A percentile compares a stretch with the other conserved stretches of the same genome.
Evolutionary conservation across 2,113 vertebrate species (phyloP).

Genomic region (Bombycilla garrulus): DNA sequence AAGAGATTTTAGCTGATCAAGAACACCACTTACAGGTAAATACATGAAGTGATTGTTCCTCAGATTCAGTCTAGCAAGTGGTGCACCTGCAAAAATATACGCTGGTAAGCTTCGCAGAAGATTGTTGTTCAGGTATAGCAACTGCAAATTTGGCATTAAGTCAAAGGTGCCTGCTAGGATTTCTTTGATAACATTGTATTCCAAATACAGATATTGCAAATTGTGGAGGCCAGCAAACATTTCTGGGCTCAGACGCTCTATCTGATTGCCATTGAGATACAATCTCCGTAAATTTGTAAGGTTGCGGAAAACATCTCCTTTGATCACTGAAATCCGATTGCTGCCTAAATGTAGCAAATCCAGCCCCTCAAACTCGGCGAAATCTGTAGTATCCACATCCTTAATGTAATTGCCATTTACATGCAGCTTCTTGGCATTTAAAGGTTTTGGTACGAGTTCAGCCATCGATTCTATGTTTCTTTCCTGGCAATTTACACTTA

Average conservation of each 20-base stretch:
- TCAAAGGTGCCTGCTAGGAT: constrained; percentile 94
- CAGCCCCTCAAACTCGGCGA: constrained; percentile 91
- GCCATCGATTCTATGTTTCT: constrained; percentile 87
- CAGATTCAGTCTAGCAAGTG: constrained; percentile 91
- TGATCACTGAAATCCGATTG: constrained; percentile 88
- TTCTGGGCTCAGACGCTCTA: constrained; percentile 91
- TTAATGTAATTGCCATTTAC: constrained; percentile 93
- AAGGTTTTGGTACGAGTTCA: constrained; percentile 87
- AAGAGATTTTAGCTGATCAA: constrained; percentile 91
- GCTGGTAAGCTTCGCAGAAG: constrained; percentile 91
- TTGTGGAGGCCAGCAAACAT: constrained; percentile 95
- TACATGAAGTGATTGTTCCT: constrained; percentile 99
- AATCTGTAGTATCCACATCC: constrained; percentile 86
- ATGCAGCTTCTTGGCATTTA: constrained; percentile 94
- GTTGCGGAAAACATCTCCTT: constrained; percentile 90
- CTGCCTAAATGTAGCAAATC: constrained; percentile 95
- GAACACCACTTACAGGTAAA: constrained; percentile 93
- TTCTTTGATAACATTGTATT: constrained; percentile 98
- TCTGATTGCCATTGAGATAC: constrained; percentile 95
- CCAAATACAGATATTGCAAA: constrained; percentile 95
- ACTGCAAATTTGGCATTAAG: constrained; percentile 92
- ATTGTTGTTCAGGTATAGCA: constrained; percentile 96
- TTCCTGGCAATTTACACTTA: constrained; percentile 96
- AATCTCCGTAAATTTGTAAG: constrained; percentile 93
- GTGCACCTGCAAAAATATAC: constrained; percentile 90